These are phyloP conservation scores for Spialia ferax DNA, from an alignment of 2,888 invertebrate species.

Conservation along the genomic window DNA sequence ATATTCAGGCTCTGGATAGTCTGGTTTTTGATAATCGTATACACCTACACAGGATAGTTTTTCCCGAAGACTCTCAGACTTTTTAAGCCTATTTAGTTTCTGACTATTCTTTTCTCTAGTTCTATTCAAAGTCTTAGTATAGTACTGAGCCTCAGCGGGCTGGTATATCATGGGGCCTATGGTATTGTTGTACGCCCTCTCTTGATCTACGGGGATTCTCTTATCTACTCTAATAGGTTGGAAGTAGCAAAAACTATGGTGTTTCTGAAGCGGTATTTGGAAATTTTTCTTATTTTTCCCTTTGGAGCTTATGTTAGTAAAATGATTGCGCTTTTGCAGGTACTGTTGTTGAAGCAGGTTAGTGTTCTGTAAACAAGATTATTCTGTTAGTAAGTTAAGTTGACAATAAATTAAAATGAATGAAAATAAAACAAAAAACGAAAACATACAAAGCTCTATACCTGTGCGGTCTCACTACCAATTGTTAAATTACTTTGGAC, in stretches of 20 bases:
- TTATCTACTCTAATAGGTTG: conserved; percentile 89
- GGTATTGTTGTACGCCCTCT: conserved; percentile 76
- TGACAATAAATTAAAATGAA: conserved; percentile 55
- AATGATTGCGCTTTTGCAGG: conserved; percentile 86
- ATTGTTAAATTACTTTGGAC: conserved; percentile 71
- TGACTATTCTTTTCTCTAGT: conserved; percentile 79
- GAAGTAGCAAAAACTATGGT: conserved; percentile 89
- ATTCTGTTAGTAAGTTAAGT: conserved; percentile 69
- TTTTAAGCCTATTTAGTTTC: conserved; percentile 79
- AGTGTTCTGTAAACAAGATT: conserved; percentile 86
- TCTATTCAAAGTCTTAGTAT: conserved; percentile 81
- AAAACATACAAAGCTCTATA: conserved; percentile 69
- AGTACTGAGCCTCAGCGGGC: conserved; percentile 74
- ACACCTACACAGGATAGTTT: conserved; percentile 82
- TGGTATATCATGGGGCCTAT: conserved; percentile 82
- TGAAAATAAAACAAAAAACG: conserved; percentile 52
- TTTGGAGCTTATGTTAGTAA: conserved; percentile 81
- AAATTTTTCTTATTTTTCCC: conserved; percentile 88
- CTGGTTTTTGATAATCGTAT: conserved; percentile 80
- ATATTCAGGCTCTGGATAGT: conserved; percentile 79
- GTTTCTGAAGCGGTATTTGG: conserved; percentile 88
- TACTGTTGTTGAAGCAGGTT: conserved; percentile 86
- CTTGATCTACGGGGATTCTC: conserved; percentile 80
- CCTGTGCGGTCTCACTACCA: conserved; percentile 74
- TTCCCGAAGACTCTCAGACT: conserved; percentile 82